A percentile compares a stretch with the other conserved stretches of the same genome.
Evolutionary conservation across 2,113 vertebrate genomes (phyloP).

Genomic region (Cervus canadensis): DNA sequence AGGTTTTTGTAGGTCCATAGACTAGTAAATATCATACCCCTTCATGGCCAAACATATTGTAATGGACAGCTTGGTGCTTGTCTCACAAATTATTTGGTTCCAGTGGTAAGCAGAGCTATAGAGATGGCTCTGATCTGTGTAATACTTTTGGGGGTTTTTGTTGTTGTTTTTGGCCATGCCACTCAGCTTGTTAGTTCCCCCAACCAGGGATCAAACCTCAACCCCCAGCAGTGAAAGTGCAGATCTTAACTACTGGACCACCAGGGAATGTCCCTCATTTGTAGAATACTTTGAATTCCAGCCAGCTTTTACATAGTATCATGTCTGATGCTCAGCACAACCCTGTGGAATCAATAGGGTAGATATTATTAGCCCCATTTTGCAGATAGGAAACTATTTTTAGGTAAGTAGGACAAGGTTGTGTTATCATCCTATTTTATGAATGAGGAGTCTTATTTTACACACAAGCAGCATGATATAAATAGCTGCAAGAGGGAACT

Average conservation of each 20-base stretch:
- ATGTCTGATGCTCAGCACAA: neutral
- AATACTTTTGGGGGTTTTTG: neutral
- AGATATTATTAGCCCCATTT: constrained; percentile 48
- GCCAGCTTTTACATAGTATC: neutral
- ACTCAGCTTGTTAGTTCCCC: neutral
- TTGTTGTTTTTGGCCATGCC: neutral
- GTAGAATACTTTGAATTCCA: neutral
- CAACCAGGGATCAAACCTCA: neutral
- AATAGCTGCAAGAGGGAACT: constrained; percentile 22
- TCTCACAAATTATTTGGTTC: neutral
- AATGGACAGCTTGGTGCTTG: neutral
- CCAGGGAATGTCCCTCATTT: neutral
- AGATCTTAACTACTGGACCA: neutral
- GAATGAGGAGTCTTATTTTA: constrained; percentile 61
- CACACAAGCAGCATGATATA: neutral
- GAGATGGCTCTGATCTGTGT: neutral
- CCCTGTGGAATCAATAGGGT: constrained; percentile 40
- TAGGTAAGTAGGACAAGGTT: constrained; percentile 63
- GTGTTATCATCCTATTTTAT: constrained; percentile 57
- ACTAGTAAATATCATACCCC: neutral
- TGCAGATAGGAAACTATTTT: constrained; percentile 60
- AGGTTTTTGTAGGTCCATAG: neutral
- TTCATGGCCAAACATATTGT: neutral
- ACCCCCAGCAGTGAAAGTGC: neutral
- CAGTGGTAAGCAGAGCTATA: neutral